Percentiles rank a stretch among this genome's conserved stretches.
Evolutionary conservation across 2,888 invertebrate species (phyloP).

Genomic region (Nysson spinosus): DNA sequence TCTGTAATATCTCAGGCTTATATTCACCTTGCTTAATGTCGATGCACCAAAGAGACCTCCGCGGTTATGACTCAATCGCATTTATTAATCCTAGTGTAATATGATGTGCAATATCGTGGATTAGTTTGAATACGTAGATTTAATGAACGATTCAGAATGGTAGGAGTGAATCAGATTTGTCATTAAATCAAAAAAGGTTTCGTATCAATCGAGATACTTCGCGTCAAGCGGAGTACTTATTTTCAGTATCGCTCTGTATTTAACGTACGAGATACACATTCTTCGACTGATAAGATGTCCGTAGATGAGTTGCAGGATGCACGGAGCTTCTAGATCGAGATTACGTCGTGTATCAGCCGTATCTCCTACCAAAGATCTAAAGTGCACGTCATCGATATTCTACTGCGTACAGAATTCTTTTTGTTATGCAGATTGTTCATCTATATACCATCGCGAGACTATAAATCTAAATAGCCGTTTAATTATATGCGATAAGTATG

Average conservation of each 20-base stretch:
- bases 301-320: slow-evolving; percentile 22
- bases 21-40: too few species aligned
- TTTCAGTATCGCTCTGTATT: slow-evolving; percentile 26
- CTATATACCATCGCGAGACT: too few species aligned
- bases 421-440: background rate
- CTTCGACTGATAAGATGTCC: slow-evolving; percentile 34
- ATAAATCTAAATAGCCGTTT: too few species aligned
- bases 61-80: too few species aligned
- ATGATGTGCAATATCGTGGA: too few species aligned
- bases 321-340: slow-evolving; percentile 43
- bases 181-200: slow-evolving; percentile 29
- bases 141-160: too few species aligned
- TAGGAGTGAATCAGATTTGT: too few species aligned
- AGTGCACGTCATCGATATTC: slow-evolving; percentile 39
- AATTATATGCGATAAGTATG: too few species aligned
- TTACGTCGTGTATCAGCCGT: slow-evolving; percentile 44
- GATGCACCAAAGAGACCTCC: too few species aligned
- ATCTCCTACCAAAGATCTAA: slow-evolving; percentile 28
- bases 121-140: too few species aligned
- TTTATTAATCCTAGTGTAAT: too few species aligned
- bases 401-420: slow-evolving; percentile 7
- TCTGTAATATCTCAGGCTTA: too few species aligned
- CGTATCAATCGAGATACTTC: slow-evolving; percentile 4
- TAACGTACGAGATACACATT: slow-evolving; percentile 25
- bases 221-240: slow-evolving; percentile 14